phyloP scores from a whole-genome alignment of 2,113 vertebrate genomes.

The Syngnathus scovelli region DNA sequence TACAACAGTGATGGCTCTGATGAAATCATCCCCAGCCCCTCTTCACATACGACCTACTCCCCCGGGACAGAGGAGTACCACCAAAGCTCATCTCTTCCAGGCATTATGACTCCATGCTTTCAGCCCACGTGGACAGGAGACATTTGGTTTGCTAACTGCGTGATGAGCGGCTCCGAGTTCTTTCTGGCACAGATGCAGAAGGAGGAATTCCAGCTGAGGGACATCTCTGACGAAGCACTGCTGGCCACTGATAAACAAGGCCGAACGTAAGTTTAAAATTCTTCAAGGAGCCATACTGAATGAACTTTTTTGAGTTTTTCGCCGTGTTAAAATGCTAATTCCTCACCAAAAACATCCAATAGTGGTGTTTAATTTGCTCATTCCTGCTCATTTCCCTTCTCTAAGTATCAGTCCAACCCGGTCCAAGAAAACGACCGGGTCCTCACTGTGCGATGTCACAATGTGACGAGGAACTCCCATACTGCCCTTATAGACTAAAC shows the following conservation, averaged over 20 bases:
- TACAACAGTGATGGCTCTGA: constrained; percentile 45
- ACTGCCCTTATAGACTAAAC: too few species aligned
- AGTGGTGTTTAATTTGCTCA: too few species aligned
- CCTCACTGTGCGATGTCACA: too few species aligned
- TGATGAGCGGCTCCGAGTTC: constrained; percentile 55
- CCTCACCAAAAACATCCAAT: too few species aligned
- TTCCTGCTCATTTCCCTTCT: too few species aligned
- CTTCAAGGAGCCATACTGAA: too few species aligned
- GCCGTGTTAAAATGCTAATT: too few species aligned
- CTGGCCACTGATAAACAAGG: constrained; percentile 63
- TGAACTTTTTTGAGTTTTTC: too few species aligned
- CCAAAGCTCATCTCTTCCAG: constrained; percentile 28
- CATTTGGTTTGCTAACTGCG: constrained; percentile 13
- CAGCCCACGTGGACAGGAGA: background rate
- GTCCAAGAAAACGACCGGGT: too few species aligned
- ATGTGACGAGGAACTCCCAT: too few species aligned
- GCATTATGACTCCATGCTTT: constrained; percentile 15
- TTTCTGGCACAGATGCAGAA: constrained; percentile 76
- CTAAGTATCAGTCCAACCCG: too few species aligned
- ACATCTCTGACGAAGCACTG: constrained; percentile 54
- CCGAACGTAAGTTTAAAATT: constrained; percentile 62
- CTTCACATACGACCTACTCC: constrained; percentile 26
- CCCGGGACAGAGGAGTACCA: constrained; percentile 19
- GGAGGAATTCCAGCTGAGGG: constrained; percentile 64
- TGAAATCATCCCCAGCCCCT: constrained; percentile 49